Conservation (phyloP, 2,888 invertebrate genomes). For the Pheosia tremula region DNA sequence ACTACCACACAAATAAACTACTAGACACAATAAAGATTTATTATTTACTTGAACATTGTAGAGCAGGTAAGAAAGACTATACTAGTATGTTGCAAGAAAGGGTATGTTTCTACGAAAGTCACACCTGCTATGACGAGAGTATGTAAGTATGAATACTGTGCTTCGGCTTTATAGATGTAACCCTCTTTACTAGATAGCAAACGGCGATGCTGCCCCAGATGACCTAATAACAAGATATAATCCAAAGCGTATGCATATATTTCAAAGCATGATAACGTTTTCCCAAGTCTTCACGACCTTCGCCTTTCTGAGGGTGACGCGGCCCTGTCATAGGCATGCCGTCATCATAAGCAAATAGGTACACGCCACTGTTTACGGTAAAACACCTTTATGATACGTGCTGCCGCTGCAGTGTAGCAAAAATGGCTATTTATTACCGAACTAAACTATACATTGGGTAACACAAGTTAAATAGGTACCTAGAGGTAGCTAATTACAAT, state of each 20-base stretch:
- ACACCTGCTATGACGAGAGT: too few species aligned
- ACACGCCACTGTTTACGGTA: slow-evolving; percentile 47
- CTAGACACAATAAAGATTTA: too few species aligned
- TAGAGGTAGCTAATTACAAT: not conserved
- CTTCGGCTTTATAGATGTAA: too few species aligned
- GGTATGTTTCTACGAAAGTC: too few species aligned
- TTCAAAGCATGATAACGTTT: slow-evolving; percentile 54
- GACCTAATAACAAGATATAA: too few species aligned
- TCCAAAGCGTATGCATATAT: slow-evolving; percentile 16
- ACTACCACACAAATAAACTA: slow-evolving; percentile 7
- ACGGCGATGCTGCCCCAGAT: not conserved
- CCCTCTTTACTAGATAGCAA: too few species aligned
- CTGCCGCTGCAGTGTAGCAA: slow-evolving; percentile 23
- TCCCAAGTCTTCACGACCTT: slow-evolving; percentile 67
- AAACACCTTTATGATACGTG: slow-evolving; percentile 24
- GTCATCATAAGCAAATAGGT: slow-evolving; percentile 55
- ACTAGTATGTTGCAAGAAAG: too few species aligned
- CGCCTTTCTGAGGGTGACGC: slow-evolving; percentile 58
- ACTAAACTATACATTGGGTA: slow-evolving; percentile 3
- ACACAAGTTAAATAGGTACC: not conserved
- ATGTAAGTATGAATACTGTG: too few species aligned
- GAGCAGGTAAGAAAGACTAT: too few species aligned
- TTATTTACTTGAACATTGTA: too few species aligned
- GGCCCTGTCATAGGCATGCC: slow-evolving; percentile 49
- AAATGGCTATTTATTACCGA: slow-evolving; percentile 17